These are phyloP conservation scores for Valencia hispanica DNA, from an alignment of 2,797 vertebrate genomes.

Conservation along the genomic window DNA sequence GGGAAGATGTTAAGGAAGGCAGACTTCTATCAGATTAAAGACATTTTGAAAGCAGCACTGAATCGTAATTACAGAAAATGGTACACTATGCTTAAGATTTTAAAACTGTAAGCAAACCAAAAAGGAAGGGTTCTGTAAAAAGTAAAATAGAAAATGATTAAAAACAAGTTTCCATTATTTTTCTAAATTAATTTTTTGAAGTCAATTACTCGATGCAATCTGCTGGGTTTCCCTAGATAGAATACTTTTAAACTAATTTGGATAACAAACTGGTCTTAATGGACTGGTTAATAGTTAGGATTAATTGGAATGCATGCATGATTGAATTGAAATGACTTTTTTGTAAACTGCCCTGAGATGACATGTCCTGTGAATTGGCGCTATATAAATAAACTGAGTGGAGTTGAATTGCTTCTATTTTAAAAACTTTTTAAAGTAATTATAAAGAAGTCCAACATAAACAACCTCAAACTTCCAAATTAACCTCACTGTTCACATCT, in stretches of 20 bases:
- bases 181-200: too few relatives aligned
- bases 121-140: not conserved
- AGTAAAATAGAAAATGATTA: not conserved
- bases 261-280: too few relatives aligned
- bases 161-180: not conserved
- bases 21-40: not conserved
- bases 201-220: too few relatives aligned
- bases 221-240: too few relatives aligned
- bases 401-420: too few relatives aligned
- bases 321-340: too few relatives aligned
- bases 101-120: not conserved
- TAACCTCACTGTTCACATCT: not conserved
- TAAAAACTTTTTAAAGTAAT: not conserved
- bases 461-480: not conserved
- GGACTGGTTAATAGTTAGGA: too few relatives aligned
- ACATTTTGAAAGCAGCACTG: not conserved
- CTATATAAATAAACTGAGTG: too few relatives aligned
- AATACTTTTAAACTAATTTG: too few relatives aligned
- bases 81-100: not conserved
- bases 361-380: too few relatives aligned
- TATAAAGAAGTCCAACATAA: not conserved
- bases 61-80: not conserved
- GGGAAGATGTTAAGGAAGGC: not conserved
- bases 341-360: too few relatives aligned
- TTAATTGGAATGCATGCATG: too few relatives aligned